These are phyloP conservation scores for Holacanthus passer DNA, from an alignment of 2,113 vertebrate species.

Conservation along the genomic window DNA sequence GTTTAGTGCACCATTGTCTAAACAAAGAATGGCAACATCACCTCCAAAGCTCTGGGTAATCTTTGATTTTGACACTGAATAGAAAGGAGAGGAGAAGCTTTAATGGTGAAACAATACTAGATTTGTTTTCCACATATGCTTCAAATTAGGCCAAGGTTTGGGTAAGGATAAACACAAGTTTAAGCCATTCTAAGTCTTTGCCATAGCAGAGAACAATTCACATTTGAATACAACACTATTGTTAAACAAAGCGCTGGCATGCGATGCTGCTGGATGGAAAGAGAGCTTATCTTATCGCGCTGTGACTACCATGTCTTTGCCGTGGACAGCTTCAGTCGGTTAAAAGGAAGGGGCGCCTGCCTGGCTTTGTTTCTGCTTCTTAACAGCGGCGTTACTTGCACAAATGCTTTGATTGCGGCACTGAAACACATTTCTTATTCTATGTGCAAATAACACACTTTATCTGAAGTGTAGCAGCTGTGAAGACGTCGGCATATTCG, in stretches of 20 bases:
- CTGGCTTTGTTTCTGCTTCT: constrained; percentile 71
- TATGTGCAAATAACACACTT: constrained; percentile 62
- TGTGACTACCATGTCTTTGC: constrained; percentile 71
- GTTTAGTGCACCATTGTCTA: constrained; percentile 78
- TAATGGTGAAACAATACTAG: constrained; percentile 76
- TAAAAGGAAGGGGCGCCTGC: constrained; percentile 58
- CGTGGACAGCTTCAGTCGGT: constrained; percentile 60
- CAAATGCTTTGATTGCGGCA: constrained; percentile 75
- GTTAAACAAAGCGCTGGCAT: constrained; percentile 69
- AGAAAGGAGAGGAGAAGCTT: constrained; percentile 74
- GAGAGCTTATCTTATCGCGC: constrained; percentile 75
- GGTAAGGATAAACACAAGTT: constrained; percentile 79
- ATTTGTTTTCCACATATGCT: constrained; percentile 79
- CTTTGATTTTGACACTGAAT: constrained; percentile 82
- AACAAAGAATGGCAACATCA: constrained; percentile 75
- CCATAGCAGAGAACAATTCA: constrained; percentile 68
- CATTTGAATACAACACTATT: constrained; percentile 74
- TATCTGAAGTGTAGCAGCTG: constrained; percentile 80
- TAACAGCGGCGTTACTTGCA: constrained; percentile 70
- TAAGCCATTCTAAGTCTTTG: constrained; percentile 76
- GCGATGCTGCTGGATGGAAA: constrained; percentile 61
- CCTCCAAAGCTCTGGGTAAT: constrained; percentile 79
- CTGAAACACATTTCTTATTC: constrained; percentile 55
- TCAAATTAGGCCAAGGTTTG: constrained; percentile 82
- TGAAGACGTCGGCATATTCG: constrained; percentile 68